phyloP scores from a whole-genome alignment of 2,888 invertebrate species.

The Camptogramma bilineatum region DNA sequence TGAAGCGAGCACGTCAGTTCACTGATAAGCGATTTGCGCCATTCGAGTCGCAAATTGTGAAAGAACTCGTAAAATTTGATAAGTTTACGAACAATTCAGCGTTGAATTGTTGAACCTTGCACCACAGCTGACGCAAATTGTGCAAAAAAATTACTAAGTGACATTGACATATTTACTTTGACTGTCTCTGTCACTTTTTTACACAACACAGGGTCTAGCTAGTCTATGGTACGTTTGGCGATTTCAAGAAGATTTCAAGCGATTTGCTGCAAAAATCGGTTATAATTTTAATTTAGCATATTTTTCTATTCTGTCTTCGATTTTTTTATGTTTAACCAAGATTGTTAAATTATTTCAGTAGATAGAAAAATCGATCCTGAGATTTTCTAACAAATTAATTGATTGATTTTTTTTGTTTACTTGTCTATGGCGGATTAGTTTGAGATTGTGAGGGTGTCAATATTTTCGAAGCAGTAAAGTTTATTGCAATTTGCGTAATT shows the following conservation, averaged over 20 bases:
- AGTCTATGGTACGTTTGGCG: not conserved
- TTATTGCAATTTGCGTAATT: conserved; percentile 30
- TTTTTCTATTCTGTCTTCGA: too few species aligned
- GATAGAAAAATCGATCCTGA: too few species aligned
- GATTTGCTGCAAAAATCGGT: too few species aligned
- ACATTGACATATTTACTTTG: not conserved
- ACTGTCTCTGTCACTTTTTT: too few species aligned
- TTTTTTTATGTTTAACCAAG: too few species aligned
- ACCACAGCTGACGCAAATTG: not conserved
- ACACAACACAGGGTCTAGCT: not conserved
- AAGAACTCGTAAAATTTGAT: not conserved
- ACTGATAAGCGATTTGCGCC: conserved; percentile 52
- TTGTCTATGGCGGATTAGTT: conserved; percentile 17
- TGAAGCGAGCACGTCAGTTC: conserved; percentile 39
- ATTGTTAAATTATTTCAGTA: too few species aligned
- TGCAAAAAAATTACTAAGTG: not conserved
- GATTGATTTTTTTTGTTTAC: not conserved
- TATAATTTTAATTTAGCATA: too few species aligned
- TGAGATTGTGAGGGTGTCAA: conserved; percentile 54
- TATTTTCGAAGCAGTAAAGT: conserved; percentile 50
- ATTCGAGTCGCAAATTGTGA: conserved; percentile 25
- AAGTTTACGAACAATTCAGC: conserved; percentile 3
- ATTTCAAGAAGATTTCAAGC: too few species aligned
- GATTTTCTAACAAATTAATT: too few species aligned
- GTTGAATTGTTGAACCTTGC: conserved; percentile 23